A percentile compares a stretch with the other conserved stretches of the same genome.
Evolutionary conservation across 2,113 vertebrate genomes (phyloP).

Genomic region (Parus major): DNA sequence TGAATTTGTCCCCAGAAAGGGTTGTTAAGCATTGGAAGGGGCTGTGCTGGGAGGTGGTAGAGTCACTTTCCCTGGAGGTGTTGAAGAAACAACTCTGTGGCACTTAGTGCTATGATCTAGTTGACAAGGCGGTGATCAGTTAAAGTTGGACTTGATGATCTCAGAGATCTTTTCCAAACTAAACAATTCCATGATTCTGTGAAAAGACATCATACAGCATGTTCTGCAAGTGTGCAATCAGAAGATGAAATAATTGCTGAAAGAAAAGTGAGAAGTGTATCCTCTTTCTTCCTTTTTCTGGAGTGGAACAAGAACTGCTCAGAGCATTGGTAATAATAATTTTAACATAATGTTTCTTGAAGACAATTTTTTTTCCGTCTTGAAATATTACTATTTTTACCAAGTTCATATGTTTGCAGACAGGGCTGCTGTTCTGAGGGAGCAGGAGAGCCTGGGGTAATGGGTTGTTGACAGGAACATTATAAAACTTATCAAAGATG

Average conservation of each 20-base stretch:
- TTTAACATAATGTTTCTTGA: neutral
- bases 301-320: neutral
- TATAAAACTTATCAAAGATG: neutral
- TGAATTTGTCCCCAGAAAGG: neutral
- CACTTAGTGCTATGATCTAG: neutral
- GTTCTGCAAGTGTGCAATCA: neutral
- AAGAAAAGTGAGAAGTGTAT: neutral
- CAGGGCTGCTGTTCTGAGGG: neutral
- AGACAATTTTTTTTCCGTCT: neutral
- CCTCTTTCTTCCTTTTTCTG: neutral
- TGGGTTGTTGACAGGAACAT: neutral
- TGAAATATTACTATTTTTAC: neutral
- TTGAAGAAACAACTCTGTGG: neutral
- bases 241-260: neutral
- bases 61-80: neutral
- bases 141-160: neutral
- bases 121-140: neutral
- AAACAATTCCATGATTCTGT: neutral
- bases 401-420: neutral
- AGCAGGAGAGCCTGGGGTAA: neutral
- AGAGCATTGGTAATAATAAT: neutral
- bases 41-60: rapidly evolving
- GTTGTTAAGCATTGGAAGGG: neutral
- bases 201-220: neutral
- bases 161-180: neutral